These are phyloP conservation scores for Sarcophaga subvicina DNA, from an alignment of 2,888 invertebrate genomes.

Conservation along the genomic window DNA sequence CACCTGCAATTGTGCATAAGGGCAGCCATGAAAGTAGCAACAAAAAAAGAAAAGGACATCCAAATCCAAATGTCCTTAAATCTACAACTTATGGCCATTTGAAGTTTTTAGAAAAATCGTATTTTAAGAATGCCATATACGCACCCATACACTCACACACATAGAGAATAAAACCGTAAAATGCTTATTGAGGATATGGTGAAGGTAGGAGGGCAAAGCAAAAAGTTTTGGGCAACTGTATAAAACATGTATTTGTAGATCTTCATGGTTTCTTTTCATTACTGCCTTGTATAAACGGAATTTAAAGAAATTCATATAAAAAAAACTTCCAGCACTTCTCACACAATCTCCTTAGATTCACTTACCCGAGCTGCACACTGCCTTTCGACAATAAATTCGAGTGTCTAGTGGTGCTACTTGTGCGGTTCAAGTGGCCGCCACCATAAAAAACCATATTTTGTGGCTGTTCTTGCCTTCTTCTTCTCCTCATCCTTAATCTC, in stretches of 20 bases:
- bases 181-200: background rate
- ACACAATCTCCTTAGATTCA: constrained; percentile 17
- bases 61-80: constrained; percentile 62
- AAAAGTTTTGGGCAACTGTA: background rate
- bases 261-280: too few species aligned
- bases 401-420: constrained; percentile 61
- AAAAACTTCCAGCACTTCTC: too few species aligned
- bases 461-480: constrained; percentile 18
- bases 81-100: constrained; percentile 65
- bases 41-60: constrained; percentile 43
- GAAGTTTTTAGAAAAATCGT: constrained; percentile 39
- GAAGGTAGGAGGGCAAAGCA: background rate
- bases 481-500: background rate
- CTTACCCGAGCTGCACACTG: background rate
- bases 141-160: constrained; percentile 1
- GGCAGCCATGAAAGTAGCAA: background rate
- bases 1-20: constrained; percentile 62
- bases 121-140: constrained; percentile 15
- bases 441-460: constrained; percentile 59
- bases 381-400: constrained; percentile 58
- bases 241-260: too few species aligned
- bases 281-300: too few species aligned
- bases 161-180: background rate
- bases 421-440: constrained; percentile 62
- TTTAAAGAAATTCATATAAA: too few species aligned